Conservation (phyloP, 1,140 invertebrate genomes). For the Calephelis nemesis region DNA sequence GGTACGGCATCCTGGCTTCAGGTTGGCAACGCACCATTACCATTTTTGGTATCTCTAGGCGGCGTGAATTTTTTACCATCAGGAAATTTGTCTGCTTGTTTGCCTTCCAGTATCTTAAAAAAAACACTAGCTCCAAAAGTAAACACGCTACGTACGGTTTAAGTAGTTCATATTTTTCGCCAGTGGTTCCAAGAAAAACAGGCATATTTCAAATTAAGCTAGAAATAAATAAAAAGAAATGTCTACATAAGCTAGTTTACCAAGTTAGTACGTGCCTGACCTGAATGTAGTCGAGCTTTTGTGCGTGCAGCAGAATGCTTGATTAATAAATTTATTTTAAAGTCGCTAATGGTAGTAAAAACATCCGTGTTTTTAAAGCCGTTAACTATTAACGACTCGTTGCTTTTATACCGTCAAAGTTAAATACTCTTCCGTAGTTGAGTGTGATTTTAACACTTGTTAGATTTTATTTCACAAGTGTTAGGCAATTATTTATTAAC, state of each 20-base stretch:
- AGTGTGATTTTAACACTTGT: conserved; percentile 7
- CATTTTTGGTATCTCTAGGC: too few species aligned
- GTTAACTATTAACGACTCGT: conserved; percentile 5
- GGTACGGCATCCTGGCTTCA: too few species aligned
- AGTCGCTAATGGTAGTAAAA: conserved; percentile 4
- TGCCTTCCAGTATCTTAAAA: too few species aligned
- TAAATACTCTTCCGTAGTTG: background rate
- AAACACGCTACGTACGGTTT: too few species aligned
- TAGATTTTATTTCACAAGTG: background rate
- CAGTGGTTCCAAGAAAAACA: too few species aligned
- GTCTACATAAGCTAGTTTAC: background rate
- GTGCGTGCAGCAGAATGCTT: background rate
- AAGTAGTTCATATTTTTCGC: too few species aligned
- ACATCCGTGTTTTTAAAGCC: conserved; percentile 11
- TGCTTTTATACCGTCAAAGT: conserved; percentile 10
- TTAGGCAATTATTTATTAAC: background rate
- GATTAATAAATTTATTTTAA: conserved; percentile 15
- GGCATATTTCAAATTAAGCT: too few species aligned
- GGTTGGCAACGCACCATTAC: too few species aligned
- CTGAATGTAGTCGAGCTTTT: conserved; percentile 7
- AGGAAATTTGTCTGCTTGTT: too few species aligned
- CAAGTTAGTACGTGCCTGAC: conserved; percentile 1
- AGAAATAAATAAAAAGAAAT: background rate
- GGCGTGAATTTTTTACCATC: too few species aligned
- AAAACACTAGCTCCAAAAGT: too few species aligned